Percentiles rank a stretch among this genome's conserved stretches.
phyloP scores from a whole-genome alignment of 1,140 invertebrate genomes.

The Thereuonema tuberculata region DNA sequence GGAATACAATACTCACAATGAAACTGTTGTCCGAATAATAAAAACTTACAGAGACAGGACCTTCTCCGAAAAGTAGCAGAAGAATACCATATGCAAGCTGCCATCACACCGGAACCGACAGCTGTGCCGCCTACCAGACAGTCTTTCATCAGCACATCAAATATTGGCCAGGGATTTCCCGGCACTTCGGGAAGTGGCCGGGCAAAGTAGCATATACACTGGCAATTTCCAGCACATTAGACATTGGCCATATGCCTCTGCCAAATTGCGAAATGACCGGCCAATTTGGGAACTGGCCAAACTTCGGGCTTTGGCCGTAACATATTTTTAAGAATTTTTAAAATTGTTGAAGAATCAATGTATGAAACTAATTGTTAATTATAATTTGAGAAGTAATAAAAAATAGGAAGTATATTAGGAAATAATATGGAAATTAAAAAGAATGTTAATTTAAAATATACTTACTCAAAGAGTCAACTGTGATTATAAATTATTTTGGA shows the following conservation, averaged over 20 bases:
- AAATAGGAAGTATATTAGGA: too few relatives aligned
- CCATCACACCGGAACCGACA: background rate
- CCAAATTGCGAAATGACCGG: background rate
- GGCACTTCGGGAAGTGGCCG: background rate
- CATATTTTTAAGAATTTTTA: too few relatives aligned
- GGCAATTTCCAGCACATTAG: too few relatives aligned
- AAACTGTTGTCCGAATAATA: background rate
- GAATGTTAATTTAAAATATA: too few relatives aligned
- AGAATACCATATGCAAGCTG: background rate
- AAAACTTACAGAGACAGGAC: background rate
- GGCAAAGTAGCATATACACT: too few relatives aligned
- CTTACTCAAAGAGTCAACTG: too few relatives aligned
- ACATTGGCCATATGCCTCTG: background rate
- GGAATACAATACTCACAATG: background rate
- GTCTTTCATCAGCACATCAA: background rate
- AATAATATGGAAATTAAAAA: too few relatives aligned
- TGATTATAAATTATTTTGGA: too few relatives aligned
- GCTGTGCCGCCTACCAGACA: background rate
- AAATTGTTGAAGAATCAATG: too few relatives aligned
- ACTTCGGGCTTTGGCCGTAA: background rate
- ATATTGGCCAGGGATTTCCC: background rate
- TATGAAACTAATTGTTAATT: too few relatives aligned
- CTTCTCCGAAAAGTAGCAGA: background rate
- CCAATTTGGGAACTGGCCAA: background rate
- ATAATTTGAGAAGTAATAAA: too few relatives aligned